Conservation (phyloP, 1,140 invertebrate species). For the Eubasilissa regina region DNA sequence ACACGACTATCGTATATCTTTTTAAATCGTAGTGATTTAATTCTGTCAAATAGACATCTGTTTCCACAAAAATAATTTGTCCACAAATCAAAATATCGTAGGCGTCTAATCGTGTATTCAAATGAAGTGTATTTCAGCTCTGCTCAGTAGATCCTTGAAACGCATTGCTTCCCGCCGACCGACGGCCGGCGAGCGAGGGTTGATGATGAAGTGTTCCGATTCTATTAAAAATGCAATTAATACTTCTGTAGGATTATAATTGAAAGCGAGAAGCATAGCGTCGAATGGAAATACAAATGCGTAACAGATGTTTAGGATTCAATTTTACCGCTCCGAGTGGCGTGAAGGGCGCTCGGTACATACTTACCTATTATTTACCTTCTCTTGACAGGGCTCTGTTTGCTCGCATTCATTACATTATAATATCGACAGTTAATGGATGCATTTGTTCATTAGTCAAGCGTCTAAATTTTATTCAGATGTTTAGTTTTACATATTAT, state of each 20-base stretch:
- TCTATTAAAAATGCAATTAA: constrained; percentile 42
- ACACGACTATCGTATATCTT: too few relatives aligned
- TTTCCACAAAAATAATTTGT: constrained; percentile 8
- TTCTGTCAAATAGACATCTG: background rate
- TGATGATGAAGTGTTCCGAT: constrained; percentile 12
- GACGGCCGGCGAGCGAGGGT: background rate
- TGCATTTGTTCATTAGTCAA: too few relatives aligned
- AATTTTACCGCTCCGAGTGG: background rate
- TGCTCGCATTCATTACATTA: background rate
- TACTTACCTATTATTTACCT: constrained; percentile 4
- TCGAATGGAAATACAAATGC: background rate
- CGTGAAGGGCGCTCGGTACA: background rate
- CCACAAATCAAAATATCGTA: background rate
- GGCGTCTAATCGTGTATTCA: constrained; percentile 19
- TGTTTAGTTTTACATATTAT: too few relatives aligned
- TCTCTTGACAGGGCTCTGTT: background rate
- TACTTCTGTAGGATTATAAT: constrained; percentile 13
- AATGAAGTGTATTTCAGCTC: background rate
- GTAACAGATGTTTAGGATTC: background rate
- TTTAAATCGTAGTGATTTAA: too few relatives aligned
- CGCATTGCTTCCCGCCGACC: background rate
- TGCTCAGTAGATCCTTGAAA: constrained; percentile 8
- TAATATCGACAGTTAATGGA: constrained; percentile 1
- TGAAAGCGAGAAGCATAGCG: constrained; percentile 18
- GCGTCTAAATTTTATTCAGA: too few relatives aligned